Percentiles rank a stretch among this genome's conserved stretches.
phyloP scores from a whole-genome alignment of 2,888 invertebrate genomes.

The Melolontha melolontha region DNA sequence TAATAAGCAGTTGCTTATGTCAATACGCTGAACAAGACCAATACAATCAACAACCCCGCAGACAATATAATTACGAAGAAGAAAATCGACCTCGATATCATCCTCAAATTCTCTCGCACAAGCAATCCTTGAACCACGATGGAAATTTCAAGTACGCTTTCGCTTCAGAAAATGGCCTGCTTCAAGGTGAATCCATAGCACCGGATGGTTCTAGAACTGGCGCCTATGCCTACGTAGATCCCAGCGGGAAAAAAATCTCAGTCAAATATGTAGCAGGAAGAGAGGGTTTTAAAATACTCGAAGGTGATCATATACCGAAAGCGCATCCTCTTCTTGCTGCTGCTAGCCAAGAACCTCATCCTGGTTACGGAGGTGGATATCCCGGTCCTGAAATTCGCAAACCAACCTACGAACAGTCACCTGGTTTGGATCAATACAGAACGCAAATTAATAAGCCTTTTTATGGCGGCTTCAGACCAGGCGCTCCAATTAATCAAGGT shows the following conservation, averaged over 20 bases:
- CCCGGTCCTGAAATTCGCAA: conserved; percentile 13
- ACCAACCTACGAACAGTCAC: conserved; percentile 45
- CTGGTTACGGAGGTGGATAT: conserved; percentile 39
- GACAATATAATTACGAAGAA: conserved; percentile 43
- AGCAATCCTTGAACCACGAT: conserved; percentile 74
- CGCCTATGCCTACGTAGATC: conserved; percentile 75
- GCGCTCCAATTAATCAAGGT: conserved; percentile 7
- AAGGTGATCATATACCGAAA: conserved; percentile 66
- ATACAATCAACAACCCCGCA: conserved; percentile 39
- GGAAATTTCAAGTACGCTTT: conserved; percentile 77
- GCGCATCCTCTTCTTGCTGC: conserved; percentile 42
- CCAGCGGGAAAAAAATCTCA: conserved; percentile 74
- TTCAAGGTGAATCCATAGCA: conserved; percentile 76
- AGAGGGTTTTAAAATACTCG: conserved; percentile 67
- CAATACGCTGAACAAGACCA: conserved; percentile 48
- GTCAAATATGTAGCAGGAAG: conserved; percentile 69
- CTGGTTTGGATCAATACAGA: conserved; percentile 35
- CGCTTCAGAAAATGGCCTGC: conserved; percentile 77
- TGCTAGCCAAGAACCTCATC: conserved; percentile 39
- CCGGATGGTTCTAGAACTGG: conserved; percentile 77
- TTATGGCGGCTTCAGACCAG: conserved; percentile 7
- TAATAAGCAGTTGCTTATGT: conserved; percentile 45
- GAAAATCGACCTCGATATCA: conserved; percentile 58
- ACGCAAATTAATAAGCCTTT: conserved; percentile 13
- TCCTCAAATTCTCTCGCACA: conserved; percentile 72